Percentiles rank a stretch among this genome's conserved stretches.
Evolutionary conservation across 1,140 invertebrate species (phyloP).

Genomic region (Aradophagus sp.): DNA sequence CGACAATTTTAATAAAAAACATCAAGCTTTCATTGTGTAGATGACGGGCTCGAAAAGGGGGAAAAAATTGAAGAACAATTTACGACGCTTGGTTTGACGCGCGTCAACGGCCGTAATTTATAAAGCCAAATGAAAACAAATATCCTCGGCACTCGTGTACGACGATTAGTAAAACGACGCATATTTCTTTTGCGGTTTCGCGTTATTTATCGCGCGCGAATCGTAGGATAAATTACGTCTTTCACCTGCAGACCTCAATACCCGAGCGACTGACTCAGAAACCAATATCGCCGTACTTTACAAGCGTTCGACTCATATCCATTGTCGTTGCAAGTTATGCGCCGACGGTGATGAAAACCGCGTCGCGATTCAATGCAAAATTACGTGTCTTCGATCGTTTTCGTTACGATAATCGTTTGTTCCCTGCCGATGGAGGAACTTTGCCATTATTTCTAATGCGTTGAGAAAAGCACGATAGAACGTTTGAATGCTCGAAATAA

Average conservation of each 20-base stretch:
- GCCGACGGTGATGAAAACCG: slow-evolving; percentile 18
- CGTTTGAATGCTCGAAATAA: too few species aligned
- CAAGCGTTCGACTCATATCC: slow-evolving; percentile 21
- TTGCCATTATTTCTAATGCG: too few species aligned
- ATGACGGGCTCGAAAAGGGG: too few species aligned
- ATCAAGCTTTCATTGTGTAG: too few species aligned
- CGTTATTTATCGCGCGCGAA: slow-evolving; percentile 34
- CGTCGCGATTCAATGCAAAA: slow-evolving; percentile 47
- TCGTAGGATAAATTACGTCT: slow-evolving; percentile 43
- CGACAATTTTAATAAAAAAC: too few species aligned
- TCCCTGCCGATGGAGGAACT: too few species aligned
- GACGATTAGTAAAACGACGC: slow-evolving; percentile 16
- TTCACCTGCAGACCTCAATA: slow-evolving; percentile 38
- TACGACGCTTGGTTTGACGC: too few species aligned
- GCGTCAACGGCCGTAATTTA: slow-evolving; percentile 12
- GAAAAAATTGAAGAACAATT: too few species aligned
- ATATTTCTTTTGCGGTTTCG: slow-evolving; percentile 22
- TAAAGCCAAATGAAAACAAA: slow-evolving; percentile 9
- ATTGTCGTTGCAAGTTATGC: slow-evolving; percentile 21
- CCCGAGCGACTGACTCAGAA: slow-evolving; percentile 17
- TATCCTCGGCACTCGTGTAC: slow-evolving; percentile 3
- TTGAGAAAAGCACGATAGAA: too few species aligned
- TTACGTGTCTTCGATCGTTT: slow-evolving; percentile 16
- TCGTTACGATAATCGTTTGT: slow-evolving; percentile 3
- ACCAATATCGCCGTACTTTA: slow-evolving; percentile 34